A percentile compares a stretch with the other conserved stretches of the same genome.
Evolutionary conservation across 1,140 invertebrate species (phyloP).

Genomic region (Sinella curviseta): DNA sequence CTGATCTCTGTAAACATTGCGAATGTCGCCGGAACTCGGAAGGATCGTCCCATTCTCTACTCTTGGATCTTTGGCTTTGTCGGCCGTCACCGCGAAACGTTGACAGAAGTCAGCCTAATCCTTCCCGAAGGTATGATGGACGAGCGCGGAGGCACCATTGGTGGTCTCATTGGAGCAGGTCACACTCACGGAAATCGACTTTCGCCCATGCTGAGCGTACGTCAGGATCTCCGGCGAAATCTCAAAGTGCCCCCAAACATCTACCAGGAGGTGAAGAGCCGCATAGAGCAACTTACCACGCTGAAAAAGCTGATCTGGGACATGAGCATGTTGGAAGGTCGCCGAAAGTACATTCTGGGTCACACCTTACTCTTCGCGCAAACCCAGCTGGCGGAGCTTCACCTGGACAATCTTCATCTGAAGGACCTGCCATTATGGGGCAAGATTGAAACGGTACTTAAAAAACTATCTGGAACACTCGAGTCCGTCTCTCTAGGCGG

Average conservation of each 20-base stretch:
- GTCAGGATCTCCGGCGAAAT: not conserved
- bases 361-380: not conserved
- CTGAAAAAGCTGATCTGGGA: not conserved
- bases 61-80: not conserved
- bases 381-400: not conserved
- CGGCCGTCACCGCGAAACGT: not conserved
- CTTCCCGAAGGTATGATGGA: not conserved
- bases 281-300: not conserved
- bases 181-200: not conserved
- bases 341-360: not conserved
- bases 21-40: not conserved
- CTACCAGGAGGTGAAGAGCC: not conserved
- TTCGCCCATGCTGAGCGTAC: not conserved
- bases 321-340: not conserved
- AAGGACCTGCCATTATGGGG: not conserved
- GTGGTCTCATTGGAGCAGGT: not conserved
- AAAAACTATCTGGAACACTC: not conserved
- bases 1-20: not conserved
- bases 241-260: not conserved
- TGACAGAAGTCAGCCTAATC: not conserved
- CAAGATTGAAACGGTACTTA: not conserved
- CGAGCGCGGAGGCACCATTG: not conserved
- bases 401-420: not conserved
- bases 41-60: not conserved
- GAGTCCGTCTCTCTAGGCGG: not conserved